phyloP scores from a whole-genome alignment of 2,113 vertebrate genomes.

The Lota lota region DNA sequence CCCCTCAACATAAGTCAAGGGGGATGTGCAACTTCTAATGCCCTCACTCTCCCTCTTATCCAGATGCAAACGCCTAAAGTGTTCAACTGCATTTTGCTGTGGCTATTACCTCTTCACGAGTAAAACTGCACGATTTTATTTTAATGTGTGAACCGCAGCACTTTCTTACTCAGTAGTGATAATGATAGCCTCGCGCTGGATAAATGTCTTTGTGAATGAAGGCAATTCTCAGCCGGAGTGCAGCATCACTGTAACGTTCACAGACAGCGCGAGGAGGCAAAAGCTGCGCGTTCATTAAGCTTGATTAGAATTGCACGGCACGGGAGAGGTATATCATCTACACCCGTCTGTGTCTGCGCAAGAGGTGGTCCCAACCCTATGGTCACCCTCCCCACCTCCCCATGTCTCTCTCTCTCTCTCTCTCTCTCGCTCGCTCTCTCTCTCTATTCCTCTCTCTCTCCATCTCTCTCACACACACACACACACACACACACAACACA shows the following conservation, averaged over 20 bases:
- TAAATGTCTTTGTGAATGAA: slow-evolving; percentile 13
- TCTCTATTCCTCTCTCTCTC: no score
- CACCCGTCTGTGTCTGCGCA: neutral
- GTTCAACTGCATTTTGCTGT: slow-evolving; percentile 1
- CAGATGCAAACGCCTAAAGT: neutral
- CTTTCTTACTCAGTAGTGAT: slow-evolving; percentile 1
- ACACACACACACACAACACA: no score
- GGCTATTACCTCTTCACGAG: neutral
- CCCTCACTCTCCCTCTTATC: no score
- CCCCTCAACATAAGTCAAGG: no score
- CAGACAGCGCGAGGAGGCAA: neutral
- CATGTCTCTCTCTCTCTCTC: slow-evolving; percentile 13
- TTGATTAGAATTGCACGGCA: slow-evolving; percentile 16
- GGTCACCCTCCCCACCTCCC: neutral
- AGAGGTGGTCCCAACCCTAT: neutral
- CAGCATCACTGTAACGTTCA: slow-evolving; percentile 2
- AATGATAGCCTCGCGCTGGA: neutral
- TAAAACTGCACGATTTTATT: neutral
- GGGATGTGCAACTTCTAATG: neutral
- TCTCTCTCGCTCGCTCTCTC: no score
- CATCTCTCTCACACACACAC: no score
- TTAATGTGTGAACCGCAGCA: neutral
- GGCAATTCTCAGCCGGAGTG: neutral
- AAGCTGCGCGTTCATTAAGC: slow-evolving; percentile 5
- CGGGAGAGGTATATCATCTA: neutral